A percentile compares a stretch with the other conserved stretches of the same genome.
These are phyloP conservation scores for Andinoacara biseriatus DNA, from an alignment of 2,113 vertebrate species.

Conservation along the genomic window DNA sequence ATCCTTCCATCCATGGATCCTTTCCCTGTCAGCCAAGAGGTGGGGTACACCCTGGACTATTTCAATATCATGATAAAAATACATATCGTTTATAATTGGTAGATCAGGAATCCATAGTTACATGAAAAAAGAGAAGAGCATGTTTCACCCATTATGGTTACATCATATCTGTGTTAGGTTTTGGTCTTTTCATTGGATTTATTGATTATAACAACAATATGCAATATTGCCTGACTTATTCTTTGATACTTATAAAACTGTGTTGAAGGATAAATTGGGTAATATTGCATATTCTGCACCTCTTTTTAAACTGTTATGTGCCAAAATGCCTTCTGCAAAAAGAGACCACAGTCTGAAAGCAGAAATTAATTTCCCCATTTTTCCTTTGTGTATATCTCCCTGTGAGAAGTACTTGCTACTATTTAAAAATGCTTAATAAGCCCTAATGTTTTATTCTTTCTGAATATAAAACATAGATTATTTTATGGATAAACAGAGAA, in stretches of 20 bases:
- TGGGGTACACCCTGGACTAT: not conserved
- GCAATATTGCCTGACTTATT: not conserved
- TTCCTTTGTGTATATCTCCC: no score
- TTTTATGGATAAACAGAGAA: constrained; percentile 1
- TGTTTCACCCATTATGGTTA: no score
- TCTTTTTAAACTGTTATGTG: not conserved
- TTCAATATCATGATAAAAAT: not conserved
- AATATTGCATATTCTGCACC: not conserved
- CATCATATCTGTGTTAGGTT: not conserved
- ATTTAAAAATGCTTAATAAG: not conserved
- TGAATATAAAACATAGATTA: not conserved
- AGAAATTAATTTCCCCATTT: no score
- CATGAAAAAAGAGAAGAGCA: not conserved
- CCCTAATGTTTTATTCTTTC: not conserved
- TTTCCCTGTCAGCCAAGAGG: not conserved
- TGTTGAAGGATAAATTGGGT: not conserved
- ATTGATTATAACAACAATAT: not conserved
- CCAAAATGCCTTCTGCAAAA: not conserved
- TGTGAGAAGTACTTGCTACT: no score
- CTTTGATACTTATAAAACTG: no score
- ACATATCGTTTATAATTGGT: not conserved
- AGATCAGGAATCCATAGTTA: not conserved
- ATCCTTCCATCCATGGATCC: not conserved
- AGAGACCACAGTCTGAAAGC: no score
- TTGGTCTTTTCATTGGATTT: not conserved